phyloP scores from a whole-genome alignment of 2,888 invertebrate genomes.

The Ganaspis brasiliensis region DNA sequence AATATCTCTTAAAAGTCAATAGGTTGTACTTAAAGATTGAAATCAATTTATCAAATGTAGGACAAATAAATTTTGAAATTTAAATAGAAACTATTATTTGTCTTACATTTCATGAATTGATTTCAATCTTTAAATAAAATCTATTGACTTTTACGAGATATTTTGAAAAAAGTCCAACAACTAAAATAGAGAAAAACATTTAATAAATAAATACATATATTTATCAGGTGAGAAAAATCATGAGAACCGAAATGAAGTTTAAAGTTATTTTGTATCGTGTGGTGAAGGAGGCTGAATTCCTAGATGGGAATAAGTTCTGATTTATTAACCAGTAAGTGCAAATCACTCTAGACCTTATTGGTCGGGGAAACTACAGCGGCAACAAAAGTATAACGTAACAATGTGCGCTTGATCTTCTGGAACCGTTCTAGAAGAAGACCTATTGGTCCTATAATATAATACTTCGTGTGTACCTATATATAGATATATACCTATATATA shows the following conservation, averaged over 20 bases:
- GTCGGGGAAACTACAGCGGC: constrained; percentile 64
- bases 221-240: background rate
- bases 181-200: too few relatives aligned
- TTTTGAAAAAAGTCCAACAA: too few relatives aligned
- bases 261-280: constrained; percentile 45
- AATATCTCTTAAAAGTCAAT: too few relatives aligned
- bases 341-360: constrained; percentile 70
- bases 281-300: constrained; percentile 37
- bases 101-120: too few relatives aligned
- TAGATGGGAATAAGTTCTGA: constrained; percentile 64
- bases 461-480: constrained; percentile 55
- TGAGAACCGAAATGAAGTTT: constrained; percentile 20
- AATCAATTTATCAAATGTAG: too few relatives aligned
- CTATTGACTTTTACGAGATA: too few relatives aligned
- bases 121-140: too few relatives aligned
- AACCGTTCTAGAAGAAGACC: constrained; percentile 66
- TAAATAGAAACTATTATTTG: too few relatives aligned
- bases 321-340: constrained; percentile 77
- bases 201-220: background rate
- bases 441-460: constrained; percentile 50
- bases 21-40: too few relatives aligned
- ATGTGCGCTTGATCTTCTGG: constrained; percentile 70
- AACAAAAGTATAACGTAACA: constrained; percentile 72
- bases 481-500: too few relatives aligned
- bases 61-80: too few relatives aligned